Conservation (phyloP, 2,888 invertebrate species). For the Sisyra nigra region DNA sequence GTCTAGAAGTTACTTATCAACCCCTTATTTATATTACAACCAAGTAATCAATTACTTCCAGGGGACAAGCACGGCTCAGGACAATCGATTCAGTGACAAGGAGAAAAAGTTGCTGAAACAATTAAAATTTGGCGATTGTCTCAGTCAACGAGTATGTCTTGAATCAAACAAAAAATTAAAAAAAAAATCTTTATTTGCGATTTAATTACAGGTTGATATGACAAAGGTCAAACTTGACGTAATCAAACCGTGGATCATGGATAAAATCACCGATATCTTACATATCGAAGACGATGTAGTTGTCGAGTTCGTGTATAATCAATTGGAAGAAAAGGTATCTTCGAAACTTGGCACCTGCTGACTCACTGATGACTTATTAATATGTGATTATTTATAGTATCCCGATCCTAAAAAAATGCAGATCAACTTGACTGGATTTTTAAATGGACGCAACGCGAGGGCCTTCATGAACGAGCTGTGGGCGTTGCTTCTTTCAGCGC, state of each 20-base stretch:
- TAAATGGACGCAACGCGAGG: conserved; percentile 94
- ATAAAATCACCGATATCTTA: conserved; percentile 87
- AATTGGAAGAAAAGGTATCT: conserved; percentile 81
- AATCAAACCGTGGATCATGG: conserved; percentile 97
- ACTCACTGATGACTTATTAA: background rate
- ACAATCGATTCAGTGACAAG: conserved; percentile 98
- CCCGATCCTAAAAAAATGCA: conserved; percentile 98
- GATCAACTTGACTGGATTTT: conserved; percentile 97
- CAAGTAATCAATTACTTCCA: too few species aligned
- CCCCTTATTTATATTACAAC: too few species aligned
- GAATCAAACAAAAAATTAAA: background rate
- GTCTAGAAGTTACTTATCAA: too few species aligned
- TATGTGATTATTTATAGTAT: conserved; percentile 42
- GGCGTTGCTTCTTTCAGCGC: conserved; percentile 87
- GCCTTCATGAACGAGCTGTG: conserved; percentile 97
- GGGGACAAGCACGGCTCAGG: conserved; percentile 98
- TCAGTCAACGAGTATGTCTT: conserved; percentile 68
- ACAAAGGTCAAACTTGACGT: conserved; percentile 95
- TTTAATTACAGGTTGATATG: conserved; percentile 72
- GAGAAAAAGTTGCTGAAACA: conserved; percentile 97
- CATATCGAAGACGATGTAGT: conserved; percentile 99
- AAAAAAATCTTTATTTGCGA: conserved; percentile 9
- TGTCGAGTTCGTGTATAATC: conserved; percentile 96
- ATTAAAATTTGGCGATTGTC: conserved; percentile 93
- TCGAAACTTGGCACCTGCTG: background rate